Evolutionary conservation across 2,113 vertebrate genomes (phyloP).

Genomic region (Cyanoderma ruficeps): DNA sequence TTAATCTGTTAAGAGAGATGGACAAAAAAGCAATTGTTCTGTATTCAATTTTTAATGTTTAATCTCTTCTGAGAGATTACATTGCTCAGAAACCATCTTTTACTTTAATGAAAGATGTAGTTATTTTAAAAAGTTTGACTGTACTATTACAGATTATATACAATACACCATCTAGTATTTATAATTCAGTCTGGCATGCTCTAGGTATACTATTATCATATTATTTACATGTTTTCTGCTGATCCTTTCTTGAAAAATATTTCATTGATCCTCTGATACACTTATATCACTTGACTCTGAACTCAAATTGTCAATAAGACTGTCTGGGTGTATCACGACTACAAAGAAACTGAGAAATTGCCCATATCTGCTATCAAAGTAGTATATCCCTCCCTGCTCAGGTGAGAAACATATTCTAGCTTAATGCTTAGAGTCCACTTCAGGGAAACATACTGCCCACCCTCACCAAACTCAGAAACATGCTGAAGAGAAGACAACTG

Average conservation of each 20-base stretch:
- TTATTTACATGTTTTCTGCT: background rate
- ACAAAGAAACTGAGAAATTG: conserved; percentile 20
- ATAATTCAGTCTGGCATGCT: background rate
- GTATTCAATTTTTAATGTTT: background rate
- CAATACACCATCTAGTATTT: background rate
- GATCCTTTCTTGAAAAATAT: conserved; percentile 5
- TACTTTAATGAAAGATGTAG: background rate
- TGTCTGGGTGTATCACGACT: background rate
- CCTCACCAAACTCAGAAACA: background rate
- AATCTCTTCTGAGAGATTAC: background rate
- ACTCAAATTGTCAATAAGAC: conserved; percentile 8
- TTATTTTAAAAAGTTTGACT: background rate
- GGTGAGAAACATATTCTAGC: background rate
- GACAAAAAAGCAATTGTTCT: background rate
- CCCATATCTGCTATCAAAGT: background rate
- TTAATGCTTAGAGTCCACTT: background rate
- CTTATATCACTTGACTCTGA: conserved; percentile 46
- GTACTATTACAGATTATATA: background rate
- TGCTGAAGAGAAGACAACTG: background rate
- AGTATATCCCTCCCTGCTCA: background rate
- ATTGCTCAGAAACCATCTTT: background rate
- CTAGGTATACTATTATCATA: background rate
- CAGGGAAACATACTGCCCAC: background rate
- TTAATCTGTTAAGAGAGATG: background rate
- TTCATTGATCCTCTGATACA: conserved; percentile 5